phyloP scores from a whole-genome alignment of 2,888 invertebrate genomes.

The Napeogenes inachia region DNA sequence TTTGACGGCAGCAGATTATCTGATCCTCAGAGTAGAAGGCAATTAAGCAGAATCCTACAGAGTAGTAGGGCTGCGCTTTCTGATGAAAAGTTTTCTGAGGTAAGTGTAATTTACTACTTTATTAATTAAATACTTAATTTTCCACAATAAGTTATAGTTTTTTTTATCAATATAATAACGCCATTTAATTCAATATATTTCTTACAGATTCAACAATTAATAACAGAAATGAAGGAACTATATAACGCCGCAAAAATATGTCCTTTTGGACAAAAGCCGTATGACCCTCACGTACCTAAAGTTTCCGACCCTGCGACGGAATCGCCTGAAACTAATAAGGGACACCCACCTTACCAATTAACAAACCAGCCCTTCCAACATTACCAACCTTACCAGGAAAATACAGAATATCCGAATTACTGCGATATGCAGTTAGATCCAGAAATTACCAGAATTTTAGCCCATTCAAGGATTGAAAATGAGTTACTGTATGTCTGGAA shows the following conservation, averaged over 20 bases:
- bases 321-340: conserved; percentile 20
- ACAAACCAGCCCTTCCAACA: conserved; percentile 55
- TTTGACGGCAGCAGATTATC: conserved; percentile 83
- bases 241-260: conserved; percentile 85
- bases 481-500: conserved; percentile 88
- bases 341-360: conserved; percentile 49
- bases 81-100: conserved; percentile 85
- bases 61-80: conserved; percentile 85
- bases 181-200: neutral
- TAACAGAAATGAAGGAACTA: conserved; percentile 87
- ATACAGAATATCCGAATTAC: conserved; percentile 54
- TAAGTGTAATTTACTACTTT: conserved; percentile 39
- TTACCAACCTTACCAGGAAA: conserved; percentile 52
- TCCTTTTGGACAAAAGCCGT: conserved; percentile 78
- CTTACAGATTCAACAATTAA: conserved; percentile 81
- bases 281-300: conserved; percentile 59
- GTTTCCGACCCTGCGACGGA: conserved; percentile 34
- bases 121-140: too few species aligned
- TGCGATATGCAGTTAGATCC: conserved; percentile 80
- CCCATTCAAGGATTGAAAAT: conserved; percentile 84
- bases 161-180: too few species aligned
- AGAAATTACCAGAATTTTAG: conserved; percentile 81
- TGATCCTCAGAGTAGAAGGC: conserved; percentile 81
- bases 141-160: too few species aligned
- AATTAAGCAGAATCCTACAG: conserved; percentile 83